Percentiles rank a stretch among this genome's conserved stretches.
Conservation (phyloP, 2,888 invertebrate genomes). For the Lepidocyrtoides sp. region DNA sequence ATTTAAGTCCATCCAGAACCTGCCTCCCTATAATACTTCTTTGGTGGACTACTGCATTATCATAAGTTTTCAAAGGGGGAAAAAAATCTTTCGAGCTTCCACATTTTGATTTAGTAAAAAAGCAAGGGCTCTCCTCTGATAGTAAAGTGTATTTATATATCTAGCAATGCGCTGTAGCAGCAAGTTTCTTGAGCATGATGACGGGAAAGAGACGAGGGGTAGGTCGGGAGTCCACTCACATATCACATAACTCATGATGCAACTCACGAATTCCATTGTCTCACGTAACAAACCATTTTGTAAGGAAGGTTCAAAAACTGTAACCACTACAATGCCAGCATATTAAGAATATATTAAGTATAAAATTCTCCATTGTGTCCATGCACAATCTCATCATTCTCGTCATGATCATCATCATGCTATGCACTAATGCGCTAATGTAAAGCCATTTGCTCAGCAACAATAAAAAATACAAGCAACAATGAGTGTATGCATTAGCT, state of each 20-base stretch:
- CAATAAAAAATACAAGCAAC: slow-evolving; percentile 24
- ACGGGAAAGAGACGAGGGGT: slow-evolving; percentile 78
- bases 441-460: slow-evolving; percentile 66
- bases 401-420: background rate
- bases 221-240: slow-evolving; percentile 80
- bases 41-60: background rate
- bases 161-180: background rate
- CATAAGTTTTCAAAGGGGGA: background rate
- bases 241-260: slow-evolving; percentile 80
- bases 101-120: slow-evolving; percentile 57
- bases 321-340: background rate
- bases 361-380: slow-evolving; percentile 7
- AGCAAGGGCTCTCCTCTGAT: background rate
- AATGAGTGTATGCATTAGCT: slow-evolving; percentile 64
- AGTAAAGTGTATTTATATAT: background rate
- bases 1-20: background rate
- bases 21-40: background rate
- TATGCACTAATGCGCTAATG: slow-evolving; percentile 74
- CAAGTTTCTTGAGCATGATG: slow-evolving; percentile 59
- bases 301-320: slow-evolving; percentile 34
- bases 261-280: slow-evolving; percentile 80
- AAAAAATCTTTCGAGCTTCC: slow-evolving; percentile 40
- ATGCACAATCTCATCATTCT: slow-evolving; percentile 31
- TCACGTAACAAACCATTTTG: slow-evolving; percentile 66
- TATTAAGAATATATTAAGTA: background rate